phyloP scores from a whole-genome alignment of 2,888 invertebrate genomes.

The Drosophila atripex region DNA sequence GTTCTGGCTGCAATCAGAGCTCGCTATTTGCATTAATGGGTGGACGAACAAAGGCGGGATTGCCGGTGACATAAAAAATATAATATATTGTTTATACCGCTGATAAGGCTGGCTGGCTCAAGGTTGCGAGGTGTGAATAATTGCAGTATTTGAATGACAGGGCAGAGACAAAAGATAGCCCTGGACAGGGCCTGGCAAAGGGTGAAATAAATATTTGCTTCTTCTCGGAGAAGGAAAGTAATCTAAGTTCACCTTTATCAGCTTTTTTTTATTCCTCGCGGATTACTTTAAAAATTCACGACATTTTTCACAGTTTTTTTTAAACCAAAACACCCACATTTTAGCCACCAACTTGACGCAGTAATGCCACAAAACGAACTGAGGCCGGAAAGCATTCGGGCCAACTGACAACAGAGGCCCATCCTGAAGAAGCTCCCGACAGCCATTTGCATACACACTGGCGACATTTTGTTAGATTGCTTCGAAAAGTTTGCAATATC shows the following conservation, averaged over 20 bases:
- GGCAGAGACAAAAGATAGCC: conserved; percentile 18
- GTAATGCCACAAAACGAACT: conserved; percentile 52
- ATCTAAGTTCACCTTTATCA: conserved; percentile 2
- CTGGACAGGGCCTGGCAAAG: conserved; percentile 12
- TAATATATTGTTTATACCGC: neutral
- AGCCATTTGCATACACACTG: conserved; percentile 38
- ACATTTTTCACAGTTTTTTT: conserved; percentile 19
- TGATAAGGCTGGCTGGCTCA: conserved; percentile 48
- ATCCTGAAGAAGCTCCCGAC: conserved; percentile 4
- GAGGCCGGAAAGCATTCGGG: conserved; percentile 39
- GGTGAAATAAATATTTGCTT: conserved; percentile 14
- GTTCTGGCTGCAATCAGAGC: conserved; percentile 61
- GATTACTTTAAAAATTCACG: conserved; percentile 43
- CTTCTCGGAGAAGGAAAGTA: neutral
- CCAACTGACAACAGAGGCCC: conserved; percentile 54
- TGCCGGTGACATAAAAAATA: neutral
- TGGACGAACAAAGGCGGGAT: conserved; percentile 27
- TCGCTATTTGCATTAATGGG: conserved; percentile 60
- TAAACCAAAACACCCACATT: conserved; percentile 1
- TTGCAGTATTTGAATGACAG: conserved; percentile 20
- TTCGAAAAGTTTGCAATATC: conserved; percentile 18
- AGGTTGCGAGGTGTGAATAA: conserved; percentile 20
- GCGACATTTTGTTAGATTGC: neutral
- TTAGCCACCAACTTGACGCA: conserved; percentile 48
- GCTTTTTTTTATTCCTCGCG: conserved; percentile 10